Percentiles rank a stretch among this genome's conserved stretches.
Evolutionary conservation across 1,140 invertebrate genomes (phyloP).

Genomic region (Papilio glaucus): DNA sequence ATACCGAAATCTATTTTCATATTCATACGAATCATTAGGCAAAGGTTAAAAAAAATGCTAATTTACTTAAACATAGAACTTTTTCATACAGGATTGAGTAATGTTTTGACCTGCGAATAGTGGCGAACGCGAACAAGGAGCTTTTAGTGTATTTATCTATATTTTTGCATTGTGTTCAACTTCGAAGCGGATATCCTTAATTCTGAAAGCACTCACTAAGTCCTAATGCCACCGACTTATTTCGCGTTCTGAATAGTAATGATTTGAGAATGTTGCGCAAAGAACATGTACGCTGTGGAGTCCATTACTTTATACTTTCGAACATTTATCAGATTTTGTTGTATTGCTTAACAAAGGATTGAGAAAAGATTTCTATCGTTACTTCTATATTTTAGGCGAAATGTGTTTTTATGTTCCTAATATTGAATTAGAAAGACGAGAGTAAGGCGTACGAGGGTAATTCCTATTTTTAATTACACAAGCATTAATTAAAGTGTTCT

Average conservation of each 20-base stretch:
- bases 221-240: constrained; percentile 16
- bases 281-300: not conserved
- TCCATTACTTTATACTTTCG: constrained; percentile 8
- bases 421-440: no score
- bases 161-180: not conserved
- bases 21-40: no score
- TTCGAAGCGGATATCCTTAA: constrained; percentile 35
- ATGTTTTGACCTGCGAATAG: no score
- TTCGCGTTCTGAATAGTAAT: constrained; percentile 27
- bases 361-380: no score
- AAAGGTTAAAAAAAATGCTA: no score
- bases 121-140: no score
- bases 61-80: no score
- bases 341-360: not conserved
- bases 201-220: constrained; percentile 20
- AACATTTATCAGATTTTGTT: not conserved
- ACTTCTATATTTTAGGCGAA: no score
- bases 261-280: constrained; percentile 3
- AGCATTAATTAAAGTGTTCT: constrained; percentile 2
- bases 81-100: no score
- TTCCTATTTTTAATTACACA: not conserved
- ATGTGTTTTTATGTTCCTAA: no score
- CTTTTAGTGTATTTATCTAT: not conserved
- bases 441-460: not conserved
- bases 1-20: no score